These are phyloP conservation scores for Drosophila seclusa DNA, from an alignment of 2,888 invertebrate species.

Conservation along the genomic window DNA sequence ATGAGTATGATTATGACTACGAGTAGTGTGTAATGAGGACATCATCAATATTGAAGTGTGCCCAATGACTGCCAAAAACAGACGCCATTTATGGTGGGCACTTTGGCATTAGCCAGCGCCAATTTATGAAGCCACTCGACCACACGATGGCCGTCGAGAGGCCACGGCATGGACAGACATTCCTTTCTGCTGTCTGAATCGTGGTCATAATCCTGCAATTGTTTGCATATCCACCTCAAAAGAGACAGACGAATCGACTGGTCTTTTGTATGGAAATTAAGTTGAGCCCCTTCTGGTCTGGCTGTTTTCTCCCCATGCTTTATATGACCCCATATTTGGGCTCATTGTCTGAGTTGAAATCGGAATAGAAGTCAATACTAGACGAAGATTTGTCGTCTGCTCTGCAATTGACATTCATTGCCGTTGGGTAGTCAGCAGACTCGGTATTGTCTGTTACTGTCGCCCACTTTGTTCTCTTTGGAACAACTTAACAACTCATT, in stretches of 20 bases:
- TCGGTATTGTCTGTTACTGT: constrained; percentile 23
- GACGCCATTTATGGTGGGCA: constrained; percentile 47
- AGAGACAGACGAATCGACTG: constrained; percentile 3
- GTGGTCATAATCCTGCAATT: constrained; percentile 49
- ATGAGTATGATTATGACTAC: constrained; percentile 4
- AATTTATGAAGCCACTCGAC: constrained; percentile 68
- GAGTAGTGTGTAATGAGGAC: constrained; percentile 12
- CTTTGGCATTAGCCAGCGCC: constrained; percentile 64
- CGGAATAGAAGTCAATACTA: constrained; percentile 21
- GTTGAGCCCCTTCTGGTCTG: constrained; percentile 11
- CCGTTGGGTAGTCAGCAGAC: constrained; percentile 50
- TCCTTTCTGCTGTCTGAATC: constrained; percentile 4
- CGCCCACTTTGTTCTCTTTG: constrained; percentile 44
- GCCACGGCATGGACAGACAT: background rate
- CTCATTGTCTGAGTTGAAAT: constrained; percentile 5
- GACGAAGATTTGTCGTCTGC: constrained; percentile 28
- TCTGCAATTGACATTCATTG: constrained; percentile 79
- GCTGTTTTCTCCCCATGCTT: constrained; percentile 6
- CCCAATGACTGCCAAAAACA: constrained; percentile 66
- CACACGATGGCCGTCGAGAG: constrained; percentile 35
- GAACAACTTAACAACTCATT: constrained; percentile 74
- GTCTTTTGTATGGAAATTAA: constrained; percentile 39
- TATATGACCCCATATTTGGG: constrained; percentile 4
- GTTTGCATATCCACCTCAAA: constrained; percentile 36
- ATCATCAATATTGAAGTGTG: constrained; percentile 8